Conservation (phyloP, 2,113 vertebrate genomes). For the Odontophorus gujanensis region DNA sequence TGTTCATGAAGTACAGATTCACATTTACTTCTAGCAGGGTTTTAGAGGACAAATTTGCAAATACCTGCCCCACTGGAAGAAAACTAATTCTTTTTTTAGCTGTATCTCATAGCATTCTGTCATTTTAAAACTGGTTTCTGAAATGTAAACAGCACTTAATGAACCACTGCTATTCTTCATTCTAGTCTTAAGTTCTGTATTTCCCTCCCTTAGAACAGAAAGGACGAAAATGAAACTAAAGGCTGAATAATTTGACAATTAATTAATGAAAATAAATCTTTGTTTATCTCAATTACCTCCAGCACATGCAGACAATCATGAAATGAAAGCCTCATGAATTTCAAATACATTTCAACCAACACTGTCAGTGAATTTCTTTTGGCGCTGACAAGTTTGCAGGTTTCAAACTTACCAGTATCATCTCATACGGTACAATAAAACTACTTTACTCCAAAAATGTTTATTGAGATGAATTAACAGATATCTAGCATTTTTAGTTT, state of each 20-base stretch:
- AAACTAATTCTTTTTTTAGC: background rate
- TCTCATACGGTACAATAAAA: background rate
- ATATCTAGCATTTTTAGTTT: background rate
- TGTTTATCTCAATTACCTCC: background rate
- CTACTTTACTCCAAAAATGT: background rate
- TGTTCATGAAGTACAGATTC: background rate
- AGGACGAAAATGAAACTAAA: background rate
- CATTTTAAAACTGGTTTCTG: background rate
- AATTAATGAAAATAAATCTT: background rate
- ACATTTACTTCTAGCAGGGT: background rate
- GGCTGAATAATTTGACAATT: constrained; percentile 20
- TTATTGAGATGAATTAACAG: background rate
- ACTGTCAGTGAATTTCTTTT: background rate
- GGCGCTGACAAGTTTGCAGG: background rate
- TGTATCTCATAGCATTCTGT: background rate
- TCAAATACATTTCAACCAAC: accelerated
- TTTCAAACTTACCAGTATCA: background rate
- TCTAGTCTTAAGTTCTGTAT: background rate
- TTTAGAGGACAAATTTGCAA: background rate
- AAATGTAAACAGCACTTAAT: background rate
- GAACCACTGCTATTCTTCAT: background rate
- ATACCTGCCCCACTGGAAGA: background rate
- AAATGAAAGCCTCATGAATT: background rate
- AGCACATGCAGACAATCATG: background rate
- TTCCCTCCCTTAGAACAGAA: background rate